Evolutionary conservation across 2,797 vertebrate species (phyloP).

Genomic region (Macrochelys suwanniensis): DNA sequence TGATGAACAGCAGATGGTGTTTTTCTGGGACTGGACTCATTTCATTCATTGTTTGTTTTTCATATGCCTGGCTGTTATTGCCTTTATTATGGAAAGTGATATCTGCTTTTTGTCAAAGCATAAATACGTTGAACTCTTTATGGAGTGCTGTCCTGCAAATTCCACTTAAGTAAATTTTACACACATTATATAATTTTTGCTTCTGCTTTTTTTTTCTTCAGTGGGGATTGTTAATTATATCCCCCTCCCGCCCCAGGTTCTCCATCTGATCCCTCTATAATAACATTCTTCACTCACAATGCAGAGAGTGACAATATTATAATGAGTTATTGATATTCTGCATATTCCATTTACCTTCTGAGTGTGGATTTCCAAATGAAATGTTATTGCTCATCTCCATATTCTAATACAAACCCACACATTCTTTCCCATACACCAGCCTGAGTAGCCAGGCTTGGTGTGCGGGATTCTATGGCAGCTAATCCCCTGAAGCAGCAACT

Average conservation of each 20-base stretch:
- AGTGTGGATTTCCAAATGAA: not conserved
- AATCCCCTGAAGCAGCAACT: no score
- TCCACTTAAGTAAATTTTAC: not conserved
- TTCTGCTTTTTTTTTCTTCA: not conserved
- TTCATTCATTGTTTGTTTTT: not conserved
- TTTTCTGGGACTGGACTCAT: not conserved
- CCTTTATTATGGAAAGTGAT: not conserved
- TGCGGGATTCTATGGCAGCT: no score
- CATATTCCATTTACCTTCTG: not conserved
- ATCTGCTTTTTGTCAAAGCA: not conserved
- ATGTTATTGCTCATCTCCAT: no score
- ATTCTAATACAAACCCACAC: no score
- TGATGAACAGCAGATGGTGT: not conserved
- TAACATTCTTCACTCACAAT: not conserved
- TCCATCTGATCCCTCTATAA: not conserved
- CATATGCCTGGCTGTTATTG: not conserved
- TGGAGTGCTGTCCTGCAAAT: not conserved
- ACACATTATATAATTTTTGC: not conserved
- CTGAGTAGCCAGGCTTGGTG: no score
- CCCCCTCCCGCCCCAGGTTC: not conserved
- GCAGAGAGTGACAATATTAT: not conserved
- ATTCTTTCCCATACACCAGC: no score
- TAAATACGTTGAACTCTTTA: not conserved
- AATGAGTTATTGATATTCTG: not conserved
- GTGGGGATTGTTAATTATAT: not conserved